Evolutionary conservation across 2,113 vertebrate genomes (phyloP).

Genomic region (Siniperca chuatsi): DNA sequence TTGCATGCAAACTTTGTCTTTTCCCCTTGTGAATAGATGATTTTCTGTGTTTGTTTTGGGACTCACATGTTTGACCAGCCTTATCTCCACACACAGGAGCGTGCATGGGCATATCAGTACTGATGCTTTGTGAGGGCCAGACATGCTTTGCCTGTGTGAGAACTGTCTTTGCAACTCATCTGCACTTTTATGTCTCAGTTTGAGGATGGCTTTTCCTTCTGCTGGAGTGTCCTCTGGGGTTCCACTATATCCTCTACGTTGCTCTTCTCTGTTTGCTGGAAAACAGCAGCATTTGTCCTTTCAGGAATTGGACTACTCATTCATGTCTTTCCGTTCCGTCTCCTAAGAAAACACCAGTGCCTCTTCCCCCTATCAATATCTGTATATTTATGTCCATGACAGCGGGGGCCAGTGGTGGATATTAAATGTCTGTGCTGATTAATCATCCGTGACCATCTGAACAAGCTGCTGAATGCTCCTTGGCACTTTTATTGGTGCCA

Average conservation of each 20-base stretch:
- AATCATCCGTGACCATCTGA: constrained; percentile 63
- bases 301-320: constrained; percentile 39
- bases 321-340: constrained; percentile 48
- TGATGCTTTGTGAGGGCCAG: constrained; percentile 39
- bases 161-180: constrained; percentile 58
- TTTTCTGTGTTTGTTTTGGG: constrained; percentile 50
- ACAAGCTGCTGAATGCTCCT: constrained; percentile 54
- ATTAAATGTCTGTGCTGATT: constrained; percentile 63
- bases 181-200: constrained; percentile 70
- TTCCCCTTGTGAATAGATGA: constrained; percentile 29
- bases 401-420: constrained; percentile 57
- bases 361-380: constrained; percentile 46
- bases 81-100: constrained; percentile 25
- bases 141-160: constrained; percentile 44
- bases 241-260: constrained; percentile 55
- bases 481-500: constrained; percentile 72
- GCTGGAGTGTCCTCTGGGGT: constrained; percentile 65
- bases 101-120: constrained; percentile 57
- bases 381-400: constrained; percentile 67
- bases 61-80: not conserved
- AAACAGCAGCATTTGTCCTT: constrained; percentile 58
- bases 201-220: constrained; percentile 79
- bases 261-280: constrained; percentile 57
- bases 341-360: constrained; percentile 60
- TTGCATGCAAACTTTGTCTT: constrained; percentile 1